phyloP scores from a whole-genome alignment of 2,797 vertebrate genomes.

The Picus viridis region DNA sequence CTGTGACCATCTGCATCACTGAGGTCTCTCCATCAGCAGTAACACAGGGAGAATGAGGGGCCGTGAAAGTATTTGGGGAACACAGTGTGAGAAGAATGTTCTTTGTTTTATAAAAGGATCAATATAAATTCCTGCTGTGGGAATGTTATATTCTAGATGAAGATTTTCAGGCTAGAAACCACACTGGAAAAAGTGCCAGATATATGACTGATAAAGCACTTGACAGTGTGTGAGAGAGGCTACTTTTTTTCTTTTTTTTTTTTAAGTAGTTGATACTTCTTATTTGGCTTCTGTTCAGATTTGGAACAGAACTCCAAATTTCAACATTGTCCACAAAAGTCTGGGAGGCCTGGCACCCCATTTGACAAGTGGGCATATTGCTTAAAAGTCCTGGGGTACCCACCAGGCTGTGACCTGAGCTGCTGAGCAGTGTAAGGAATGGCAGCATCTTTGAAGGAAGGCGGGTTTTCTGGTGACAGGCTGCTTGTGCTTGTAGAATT shows the following conservation, averaged over 20 bases:
- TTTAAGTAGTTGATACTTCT: neutral
- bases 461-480: neutral
- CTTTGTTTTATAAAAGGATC: neutral
- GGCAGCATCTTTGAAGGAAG: neutral
- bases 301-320: neutral
- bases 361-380: neutral
- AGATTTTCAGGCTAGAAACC: neutral
- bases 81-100: neutral
- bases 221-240: neutral
- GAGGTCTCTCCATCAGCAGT: rapidly evolving
- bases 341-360: neutral
- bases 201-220: neutral
- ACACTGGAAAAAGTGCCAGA: neutral
- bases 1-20: neutral
- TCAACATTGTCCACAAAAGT: neutral
- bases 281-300: neutral
- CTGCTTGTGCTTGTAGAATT: neutral
- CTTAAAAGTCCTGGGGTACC: neutral
- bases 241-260: too few species aligned
- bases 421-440: neutral
- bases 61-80: neutral
- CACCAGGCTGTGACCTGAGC: neutral
- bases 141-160: neutral
- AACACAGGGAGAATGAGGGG: neutral
- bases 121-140: neutral